A percentile compares a stretch with the other conserved stretches of the same genome.
phyloP scores from a whole-genome alignment of 2,888 invertebrate genomes.

The Pyralis farinalis region DNA sequence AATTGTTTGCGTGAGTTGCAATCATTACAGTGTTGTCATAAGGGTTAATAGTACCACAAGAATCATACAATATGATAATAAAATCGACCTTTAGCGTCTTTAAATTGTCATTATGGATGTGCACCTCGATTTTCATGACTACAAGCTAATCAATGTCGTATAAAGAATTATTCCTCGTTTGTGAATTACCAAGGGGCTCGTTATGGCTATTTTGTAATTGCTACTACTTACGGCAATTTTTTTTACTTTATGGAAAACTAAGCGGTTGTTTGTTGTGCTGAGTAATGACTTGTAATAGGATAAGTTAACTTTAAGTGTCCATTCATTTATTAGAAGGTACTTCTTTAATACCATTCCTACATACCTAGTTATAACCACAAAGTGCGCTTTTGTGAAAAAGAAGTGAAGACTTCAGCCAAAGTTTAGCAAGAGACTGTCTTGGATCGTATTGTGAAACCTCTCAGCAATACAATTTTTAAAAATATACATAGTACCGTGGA shows the following conservation, averaged over 20 bases:
- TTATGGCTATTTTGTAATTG: slow-evolving; percentile 73
- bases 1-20: slow-evolving; percentile 62
- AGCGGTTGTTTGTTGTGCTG: slow-evolving; percentile 11
- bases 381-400: too few relatives aligned
- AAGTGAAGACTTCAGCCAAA: too few relatives aligned
- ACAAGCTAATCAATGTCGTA: slow-evolving; percentile 74
- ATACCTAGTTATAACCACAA: too few relatives aligned
- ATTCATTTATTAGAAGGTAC: too few relatives aligned
- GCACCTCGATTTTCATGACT: slow-evolving; percentile 53
- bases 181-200: slow-evolving; percentile 66
- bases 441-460: too few relatives aligned
- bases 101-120: slow-evolving; percentile 75
- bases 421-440: too few relatives aligned
- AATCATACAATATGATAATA: slow-evolving; percentile 79
- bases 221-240: slow-evolving; percentile 61
- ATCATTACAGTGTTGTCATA: slow-evolving; percentile 76
- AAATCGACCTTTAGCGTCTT: slow-evolving; percentile 78
- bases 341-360: too few relatives aligned
- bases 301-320: background rate
- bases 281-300: slow-evolving; percentile 8
- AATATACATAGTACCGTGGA: too few relatives aligned
- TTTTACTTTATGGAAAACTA: slow-evolving; percentile 21
- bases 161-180: slow-evolving; percentile 77
- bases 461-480: too few relatives aligned
- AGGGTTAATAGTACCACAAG: slow-evolving; percentile 77